A percentile compares a stretch with the other conserved stretches of the same genome.
These are phyloP conservation scores for Alligator mississippiensis DNA, from an alignment of 2,113 vertebrate species.

Conservation along the genomic window DNA sequence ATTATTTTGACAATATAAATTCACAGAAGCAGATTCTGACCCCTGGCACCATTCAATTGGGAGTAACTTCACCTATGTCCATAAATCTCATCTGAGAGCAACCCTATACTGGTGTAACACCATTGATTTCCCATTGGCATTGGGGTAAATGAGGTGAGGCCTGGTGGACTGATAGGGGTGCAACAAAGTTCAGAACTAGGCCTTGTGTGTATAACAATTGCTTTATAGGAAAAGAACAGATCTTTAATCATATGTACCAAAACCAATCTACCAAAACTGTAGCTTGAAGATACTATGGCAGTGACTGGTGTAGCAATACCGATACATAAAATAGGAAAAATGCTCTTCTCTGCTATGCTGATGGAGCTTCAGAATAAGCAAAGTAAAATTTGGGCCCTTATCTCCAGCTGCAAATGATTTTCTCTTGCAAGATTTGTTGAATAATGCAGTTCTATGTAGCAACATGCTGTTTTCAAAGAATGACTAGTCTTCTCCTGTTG, in stretches of 20 bases:
- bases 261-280: background rate
- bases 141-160: background rate
- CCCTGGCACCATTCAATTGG: background rate
- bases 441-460: background rate
- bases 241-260: background rate
- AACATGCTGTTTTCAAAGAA: background rate
- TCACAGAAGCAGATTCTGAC: background rate
- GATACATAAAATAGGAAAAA: background rate
- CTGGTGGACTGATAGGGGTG: background rate
- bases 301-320: background rate
- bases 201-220: background rate
- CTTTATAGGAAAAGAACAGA: background rate
- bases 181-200: background rate
- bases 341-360: accelerated
- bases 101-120: background rate
- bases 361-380: background rate
- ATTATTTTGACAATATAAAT: background rate
- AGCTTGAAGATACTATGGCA: background rate
- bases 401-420: background rate
- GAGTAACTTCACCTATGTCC: accelerated
- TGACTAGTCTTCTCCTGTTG: background rate
- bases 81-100: background rate
- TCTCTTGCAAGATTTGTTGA: accelerated
- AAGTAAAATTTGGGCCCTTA: conserved; percentile 21
- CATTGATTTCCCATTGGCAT: background rate